Evolutionary conservation across 2,113 vertebrate genomes (phyloP).

Genomic region (Cyanoliseus patagonus): DNA sequence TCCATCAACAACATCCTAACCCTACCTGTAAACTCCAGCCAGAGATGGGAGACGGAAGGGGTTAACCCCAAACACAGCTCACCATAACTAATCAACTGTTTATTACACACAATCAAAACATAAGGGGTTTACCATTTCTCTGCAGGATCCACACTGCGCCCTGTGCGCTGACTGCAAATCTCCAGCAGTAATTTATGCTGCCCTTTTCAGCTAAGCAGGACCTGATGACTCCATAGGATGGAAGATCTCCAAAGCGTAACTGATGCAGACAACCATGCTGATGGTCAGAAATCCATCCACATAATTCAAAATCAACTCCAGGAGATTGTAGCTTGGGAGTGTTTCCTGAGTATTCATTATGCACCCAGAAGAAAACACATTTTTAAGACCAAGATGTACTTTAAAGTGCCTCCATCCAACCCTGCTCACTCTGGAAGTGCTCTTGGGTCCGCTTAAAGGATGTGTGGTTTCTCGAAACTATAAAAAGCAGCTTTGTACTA

Average conservation of each 20-base stretch:
- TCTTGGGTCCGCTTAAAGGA: neutral
- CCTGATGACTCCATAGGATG: neutral
- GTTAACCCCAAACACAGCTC: neutral
- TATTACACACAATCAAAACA: neutral
- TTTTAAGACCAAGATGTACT: neutral
- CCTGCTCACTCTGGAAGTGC: neutral
- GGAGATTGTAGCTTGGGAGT: neutral
- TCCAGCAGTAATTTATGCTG: neutral
- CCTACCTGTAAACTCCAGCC: neutral
- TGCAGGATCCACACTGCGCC: neutral
- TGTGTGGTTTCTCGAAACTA: neutral
- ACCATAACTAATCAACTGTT: neutral
- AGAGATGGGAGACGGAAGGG: neutral
- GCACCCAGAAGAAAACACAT: neutral
- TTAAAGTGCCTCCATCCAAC: neutral
- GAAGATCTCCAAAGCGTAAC: neutral
- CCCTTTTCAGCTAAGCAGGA: neutral
- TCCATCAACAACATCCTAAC: neutral
- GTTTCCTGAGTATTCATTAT: neutral
- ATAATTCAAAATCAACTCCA: conserved; percentile 12
- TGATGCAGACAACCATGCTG: neutral
- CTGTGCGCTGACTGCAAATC: rapidly evolving
- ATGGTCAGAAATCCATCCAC: conserved; percentile 10
- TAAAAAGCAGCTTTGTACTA: neutral
- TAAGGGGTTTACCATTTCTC: neutral